phyloP scores from a whole-genome alignment of 2,888 invertebrate genomes.

The Neoascia interrupta region DNA sequence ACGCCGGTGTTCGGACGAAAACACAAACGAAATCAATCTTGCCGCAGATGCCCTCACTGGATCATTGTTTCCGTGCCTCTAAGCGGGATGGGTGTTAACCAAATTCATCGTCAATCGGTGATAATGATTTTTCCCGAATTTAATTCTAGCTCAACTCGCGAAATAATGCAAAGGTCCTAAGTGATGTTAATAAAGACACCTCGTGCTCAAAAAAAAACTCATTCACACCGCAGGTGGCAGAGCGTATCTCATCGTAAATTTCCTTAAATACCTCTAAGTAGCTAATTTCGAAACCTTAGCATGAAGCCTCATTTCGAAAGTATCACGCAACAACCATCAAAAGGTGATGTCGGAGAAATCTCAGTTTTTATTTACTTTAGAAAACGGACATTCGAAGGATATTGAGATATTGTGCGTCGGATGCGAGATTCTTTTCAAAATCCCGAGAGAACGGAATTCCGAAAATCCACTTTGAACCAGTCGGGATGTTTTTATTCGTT shows the following conservation, averaged over 20 bases:
- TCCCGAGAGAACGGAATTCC: slow-evolving; percentile 53
- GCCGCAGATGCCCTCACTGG: slow-evolving; percentile 24
- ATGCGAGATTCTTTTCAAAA: no score
- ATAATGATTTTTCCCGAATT: slow-evolving; percentile 36
- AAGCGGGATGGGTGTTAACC: slow-evolving; percentile 32
- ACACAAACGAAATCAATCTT: slow-evolving; percentile 20
- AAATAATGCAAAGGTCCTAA: slow-evolving; percentile 42
- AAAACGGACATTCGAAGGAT: slow-evolving; percentile 34
- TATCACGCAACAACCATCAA: slow-evolving; percentile 20
- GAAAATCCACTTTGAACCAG: slow-evolving; percentile 55
- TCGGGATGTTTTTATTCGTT: slow-evolving; percentile 60
- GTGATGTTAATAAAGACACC: slow-evolving; percentile 8
- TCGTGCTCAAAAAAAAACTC: slow-evolving; percentile 4
- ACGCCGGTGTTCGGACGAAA: no score
- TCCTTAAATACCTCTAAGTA: slow-evolving; percentile 59
- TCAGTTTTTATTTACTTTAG: slow-evolving; percentile 33
- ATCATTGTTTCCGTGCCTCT: slow-evolving; percentile 13
- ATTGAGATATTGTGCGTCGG: no score
- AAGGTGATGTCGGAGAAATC: neutral
- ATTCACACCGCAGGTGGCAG: slow-evolving; percentile 41
- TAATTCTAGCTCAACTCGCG: slow-evolving; percentile 30
- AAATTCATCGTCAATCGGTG: slow-evolving; percentile 42
- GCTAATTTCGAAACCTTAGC: slow-evolving; percentile 18
- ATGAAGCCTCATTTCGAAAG: slow-evolving; percentile 17
- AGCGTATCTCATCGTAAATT: slow-evolving; percentile 44